These are phyloP conservation scores for Apodemus sylvaticus DNA, from an alignment of 2,113 vertebrate species.

Conservation along the genomic window DNA sequence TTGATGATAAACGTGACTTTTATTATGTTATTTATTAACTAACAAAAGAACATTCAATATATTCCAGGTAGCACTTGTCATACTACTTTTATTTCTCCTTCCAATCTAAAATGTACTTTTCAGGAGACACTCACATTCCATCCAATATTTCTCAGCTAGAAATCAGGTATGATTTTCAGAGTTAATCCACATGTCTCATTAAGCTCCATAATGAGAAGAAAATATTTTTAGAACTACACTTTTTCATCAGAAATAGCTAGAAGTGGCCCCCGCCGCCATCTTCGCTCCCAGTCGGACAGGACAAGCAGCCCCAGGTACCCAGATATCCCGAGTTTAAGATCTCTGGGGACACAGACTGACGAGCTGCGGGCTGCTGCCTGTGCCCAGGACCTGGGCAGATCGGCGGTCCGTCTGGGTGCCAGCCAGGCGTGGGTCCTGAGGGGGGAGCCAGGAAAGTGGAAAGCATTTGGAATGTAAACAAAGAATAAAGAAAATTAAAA, in stretches of 20 bases:
- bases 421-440: too few relatives aligned
- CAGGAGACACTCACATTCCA: neutral
- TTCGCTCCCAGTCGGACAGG: too few relatives aligned
- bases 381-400: too few relatives aligned
- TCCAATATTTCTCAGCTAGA: neutral
- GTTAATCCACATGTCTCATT: neutral
- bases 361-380: too few relatives aligned
- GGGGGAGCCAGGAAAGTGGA: too few relatives aligned
- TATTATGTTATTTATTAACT: conserved; percentile 44
- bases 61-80: neutral
- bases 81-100: conserved; percentile 24
- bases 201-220: neutral
- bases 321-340: too few relatives aligned
- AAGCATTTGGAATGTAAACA: too few relatives aligned
- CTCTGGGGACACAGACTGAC: too few relatives aligned
- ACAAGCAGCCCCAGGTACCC: too few relatives aligned
- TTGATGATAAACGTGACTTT: neutral
- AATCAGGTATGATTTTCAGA: conserved; percentile 21
- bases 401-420: too few relatives aligned
- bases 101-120: conserved; percentile 58
- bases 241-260: neutral
- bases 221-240: neutral
- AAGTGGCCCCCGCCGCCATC: too few relatives aligned
- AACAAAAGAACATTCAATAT: conserved; percentile 41
- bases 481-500: too few relatives aligned